These are phyloP conservation scores for Eupithecia exiguata DNA, from an alignment of 2,888 invertebrate species.

Conservation along the genomic window DNA sequence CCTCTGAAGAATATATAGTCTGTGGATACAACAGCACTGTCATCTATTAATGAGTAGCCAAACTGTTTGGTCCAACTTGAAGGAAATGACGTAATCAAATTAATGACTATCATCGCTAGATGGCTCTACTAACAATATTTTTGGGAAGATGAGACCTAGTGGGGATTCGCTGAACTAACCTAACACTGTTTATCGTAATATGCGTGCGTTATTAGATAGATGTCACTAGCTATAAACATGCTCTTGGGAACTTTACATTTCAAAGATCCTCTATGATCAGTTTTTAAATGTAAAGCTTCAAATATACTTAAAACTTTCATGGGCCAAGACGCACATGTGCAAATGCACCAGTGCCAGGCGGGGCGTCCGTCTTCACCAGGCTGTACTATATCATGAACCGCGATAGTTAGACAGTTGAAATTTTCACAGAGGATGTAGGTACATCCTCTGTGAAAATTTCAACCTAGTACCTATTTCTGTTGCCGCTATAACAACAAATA, in stretches of 20 bases:
- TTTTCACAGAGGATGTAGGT: too few relatives aligned
- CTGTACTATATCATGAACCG: too few relatives aligned
- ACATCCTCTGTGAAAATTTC: too few relatives aligned
- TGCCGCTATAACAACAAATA: too few relatives aligned
- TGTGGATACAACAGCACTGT: background rate
- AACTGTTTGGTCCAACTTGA: background rate
- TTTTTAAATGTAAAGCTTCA: too few relatives aligned
- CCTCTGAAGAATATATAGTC: background rate
- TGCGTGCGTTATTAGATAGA: background rate
- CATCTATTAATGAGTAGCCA: constrained; percentile 13
- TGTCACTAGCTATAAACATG: background rate
- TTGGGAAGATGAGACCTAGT: background rate
- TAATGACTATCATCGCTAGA: background rate
- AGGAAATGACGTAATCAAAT: background rate
- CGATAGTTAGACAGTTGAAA: too few relatives aligned
- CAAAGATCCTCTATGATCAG: background rate
- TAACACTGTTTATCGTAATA: background rate
- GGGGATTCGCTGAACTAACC: background rate
- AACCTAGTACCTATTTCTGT: too few relatives aligned
- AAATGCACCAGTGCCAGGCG: too few relatives aligned
- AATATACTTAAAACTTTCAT: too few relatives aligned
- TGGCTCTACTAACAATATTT: background rate
- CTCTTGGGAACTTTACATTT: background rate
- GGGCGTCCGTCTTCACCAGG: too few relatives aligned
- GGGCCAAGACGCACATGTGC: too few relatives aligned